A percentile compares a stretch with the other conserved stretches of the same genome.
Evolutionary conservation across 1,140 invertebrate species (phyloP).

Genomic region (Adoxophyes honmai): DNA sequence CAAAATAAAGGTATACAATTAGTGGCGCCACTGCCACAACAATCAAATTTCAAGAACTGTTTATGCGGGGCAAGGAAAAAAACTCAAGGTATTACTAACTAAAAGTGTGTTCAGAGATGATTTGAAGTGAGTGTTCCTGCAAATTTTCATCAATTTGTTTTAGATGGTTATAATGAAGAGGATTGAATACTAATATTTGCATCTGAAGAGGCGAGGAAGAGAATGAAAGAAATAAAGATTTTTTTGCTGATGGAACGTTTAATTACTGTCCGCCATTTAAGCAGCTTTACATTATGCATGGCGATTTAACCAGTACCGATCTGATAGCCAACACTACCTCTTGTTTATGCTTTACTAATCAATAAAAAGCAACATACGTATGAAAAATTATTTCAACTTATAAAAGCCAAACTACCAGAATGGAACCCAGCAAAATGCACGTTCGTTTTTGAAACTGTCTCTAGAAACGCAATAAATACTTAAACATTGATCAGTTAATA

Average conservation of each 20-base stretch:
- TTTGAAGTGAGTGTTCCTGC: not conserved
- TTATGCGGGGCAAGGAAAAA: not conserved
- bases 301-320: not conserved
- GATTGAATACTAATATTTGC: not conserved
- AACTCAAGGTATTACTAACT: not conserved
- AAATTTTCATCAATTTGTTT: constrained; percentile 1
- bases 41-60: not conserved
- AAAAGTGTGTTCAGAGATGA: not conserved
- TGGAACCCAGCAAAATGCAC: not conserved
- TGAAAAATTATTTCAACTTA: not conserved
- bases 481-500: no score
- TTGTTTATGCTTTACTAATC: not conserved
- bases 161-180: not conserved
- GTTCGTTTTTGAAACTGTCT: no score
- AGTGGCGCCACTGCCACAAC: not conserved
- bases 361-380: constrained; percentile 7
- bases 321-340: not conserved
- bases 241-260: not conserved
- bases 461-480: no score
- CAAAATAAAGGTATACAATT: not conserved
- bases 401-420: not conserved
- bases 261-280: not conserved
- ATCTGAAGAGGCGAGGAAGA: not conserved
- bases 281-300: not conserved
- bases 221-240: not conserved